Base-by-base conservation (phyloP, 2,888 invertebrate genomes). In the Nemotelus nigrinus region DNA sequence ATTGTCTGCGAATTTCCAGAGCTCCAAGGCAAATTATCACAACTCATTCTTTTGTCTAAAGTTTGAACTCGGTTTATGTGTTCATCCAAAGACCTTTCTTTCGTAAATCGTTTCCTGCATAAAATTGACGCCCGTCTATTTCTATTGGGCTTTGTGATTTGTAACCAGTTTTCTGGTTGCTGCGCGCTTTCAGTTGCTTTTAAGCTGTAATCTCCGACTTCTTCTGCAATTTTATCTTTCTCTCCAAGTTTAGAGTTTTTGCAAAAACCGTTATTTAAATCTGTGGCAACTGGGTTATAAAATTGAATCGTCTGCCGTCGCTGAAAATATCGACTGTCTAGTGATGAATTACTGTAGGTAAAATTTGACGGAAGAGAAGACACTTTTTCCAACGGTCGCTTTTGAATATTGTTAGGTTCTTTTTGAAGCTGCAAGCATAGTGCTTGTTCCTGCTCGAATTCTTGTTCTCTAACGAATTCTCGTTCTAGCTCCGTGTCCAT, bases 401-500 rank as follows among this genome's bases (percentile, higher is more conserved):
- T 88, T 83, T 90, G 87, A 86, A 88, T 82, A 85, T 87, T 82
- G 85, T 89, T 86, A 86, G 91, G 87, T 88, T 89, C 89, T 80
- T 89, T 84, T 82, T 90, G 89, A 82, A 94, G 87, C 68, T 93
- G 93, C 80, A 92, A 89, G 85, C 93, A 93, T 60, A 93, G 86
- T 80, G 91, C 93, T 83, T 93, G 89, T 82, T 93, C 92, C 84
- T 93, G 92, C 83, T 92, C 92, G 83, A 93, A 90, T 82, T 93
- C 93, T 82, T 93, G 93, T 83, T 93, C 93, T 80, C 93, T 89
- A 83, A 92, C 92, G 82, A 94, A 91, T 86, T 97, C 97, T 85
- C 96, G 92, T 86, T 97, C 96, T 76, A 96, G 88, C 86, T 97
- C 96, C 81, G 95, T 96, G 85, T 97, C 96, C 94, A 96, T 95